A percentile compares a stretch with the other conserved stretches of the same genome.
Conservation (phyloP, 2,888 invertebrate species). For the Agonopterix subpropinquella region DNA sequence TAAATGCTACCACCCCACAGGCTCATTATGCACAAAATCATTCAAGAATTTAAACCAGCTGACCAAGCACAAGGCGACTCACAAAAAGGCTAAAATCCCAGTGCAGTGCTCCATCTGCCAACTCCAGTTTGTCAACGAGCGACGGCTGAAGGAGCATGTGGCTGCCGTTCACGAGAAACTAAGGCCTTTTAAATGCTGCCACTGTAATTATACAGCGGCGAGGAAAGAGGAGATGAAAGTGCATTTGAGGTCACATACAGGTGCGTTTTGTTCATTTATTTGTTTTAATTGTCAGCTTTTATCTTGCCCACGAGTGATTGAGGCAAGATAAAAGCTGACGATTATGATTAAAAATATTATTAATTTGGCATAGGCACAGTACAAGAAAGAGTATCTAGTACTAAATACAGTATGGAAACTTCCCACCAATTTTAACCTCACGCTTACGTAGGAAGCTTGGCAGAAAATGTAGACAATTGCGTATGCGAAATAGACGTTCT, state of each 20-base stretch:
- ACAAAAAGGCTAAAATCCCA: conserved; percentile 51
- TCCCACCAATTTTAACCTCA: too few relatives aligned
- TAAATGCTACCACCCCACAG: conserved; percentile 21
- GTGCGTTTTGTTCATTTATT: conserved; percentile 34
- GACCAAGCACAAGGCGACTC: conserved; percentile 82
- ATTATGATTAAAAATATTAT: too few relatives aligned
- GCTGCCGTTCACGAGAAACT: conserved; percentile 80
- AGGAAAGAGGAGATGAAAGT: conserved; percentile 79
- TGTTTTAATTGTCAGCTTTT: not conserved
- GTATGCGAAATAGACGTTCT: too few relatives aligned
- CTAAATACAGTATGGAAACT: too few relatives aligned
- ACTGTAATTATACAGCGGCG: conserved; percentile 80
- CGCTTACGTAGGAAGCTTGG: too few relatives aligned
- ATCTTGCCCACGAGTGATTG: not conserved
- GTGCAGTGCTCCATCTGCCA: conserved; percentile 76
- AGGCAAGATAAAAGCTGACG: too few relatives aligned
- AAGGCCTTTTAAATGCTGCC: conserved; percentile 79
- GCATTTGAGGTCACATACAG: conserved; percentile 83
- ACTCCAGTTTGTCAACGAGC: conserved; percentile 70
- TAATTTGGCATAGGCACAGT: too few relatives aligned
- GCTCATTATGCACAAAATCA: conserved; percentile 81
- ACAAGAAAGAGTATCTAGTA: too few relatives aligned
- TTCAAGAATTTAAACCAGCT: conserved; percentile 89
- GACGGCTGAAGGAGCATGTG: conserved; percentile 71
- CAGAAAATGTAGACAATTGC: too few relatives aligned